phyloP scores from a whole-genome alignment of 2,113 vertebrate species.

The Phrynosoma platyrhinos region DNA sequence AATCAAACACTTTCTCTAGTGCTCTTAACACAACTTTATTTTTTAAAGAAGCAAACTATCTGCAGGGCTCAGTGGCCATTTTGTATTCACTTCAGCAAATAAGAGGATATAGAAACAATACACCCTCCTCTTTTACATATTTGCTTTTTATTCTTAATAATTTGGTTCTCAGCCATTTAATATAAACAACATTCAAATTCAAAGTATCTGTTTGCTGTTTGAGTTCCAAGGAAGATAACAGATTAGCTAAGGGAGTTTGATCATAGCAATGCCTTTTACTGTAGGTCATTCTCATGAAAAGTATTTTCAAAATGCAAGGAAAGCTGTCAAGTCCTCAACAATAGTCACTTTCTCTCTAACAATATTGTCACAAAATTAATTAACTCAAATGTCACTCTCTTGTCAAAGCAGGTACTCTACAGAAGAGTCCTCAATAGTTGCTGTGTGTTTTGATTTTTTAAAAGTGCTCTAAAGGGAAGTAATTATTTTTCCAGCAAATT shows the following conservation, averaged over 20 bases:
- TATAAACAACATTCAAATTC: constrained; percentile 34
- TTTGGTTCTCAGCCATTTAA: constrained; percentile 52
- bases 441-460: constrained; percentile 76
- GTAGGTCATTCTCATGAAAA: constrained; percentile 49
- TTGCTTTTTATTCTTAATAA: constrained; percentile 37
- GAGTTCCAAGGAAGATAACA: constrained; percentile 16
- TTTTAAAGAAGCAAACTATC: background rate
- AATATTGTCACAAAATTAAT: constrained; percentile 70
- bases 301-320: constrained; percentile 59
- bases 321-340: constrained; percentile 61
- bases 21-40: background rate
- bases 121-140: background rate
- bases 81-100: constrained; percentile 30
- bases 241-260: constrained; percentile 55
- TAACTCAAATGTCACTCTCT: constrained; percentile 74
- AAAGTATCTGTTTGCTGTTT: constrained; percentile 54
- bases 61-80: constrained; percentile 35
- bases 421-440: constrained; percentile 72
- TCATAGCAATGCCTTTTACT: constrained; percentile 52
- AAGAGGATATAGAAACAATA: background rate
- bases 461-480: constrained; percentile 67
- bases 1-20: too few species aligned
- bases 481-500: constrained; percentile 67
- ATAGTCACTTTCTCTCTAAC: constrained; percentile 57
- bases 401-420: constrained; percentile 62